Base-by-base conservation (phyloP, 2,888 invertebrate species). In the Entomobrya proxima region DNA sequence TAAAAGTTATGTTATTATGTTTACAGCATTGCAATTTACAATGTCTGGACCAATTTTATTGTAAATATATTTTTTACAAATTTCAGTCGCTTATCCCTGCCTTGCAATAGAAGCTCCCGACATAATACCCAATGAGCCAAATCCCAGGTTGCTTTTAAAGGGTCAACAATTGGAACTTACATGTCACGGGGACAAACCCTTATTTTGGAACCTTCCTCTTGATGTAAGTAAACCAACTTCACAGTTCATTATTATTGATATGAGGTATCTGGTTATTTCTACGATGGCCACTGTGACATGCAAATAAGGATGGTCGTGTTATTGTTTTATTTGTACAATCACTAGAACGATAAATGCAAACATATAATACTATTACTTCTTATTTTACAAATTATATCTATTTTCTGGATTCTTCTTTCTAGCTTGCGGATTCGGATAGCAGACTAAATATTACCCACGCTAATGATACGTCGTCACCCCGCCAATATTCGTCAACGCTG, bases 171-270 rank as follows among this genome's bases (percentile, higher is more conserved):
- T 87, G 6, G 1, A 24, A 1, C 18, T 87, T 4, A 80, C 35
- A 3, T 87, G 86, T 52, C 75, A 58, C 11, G 86, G 86, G 15
- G 86, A 87, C 27, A 69, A 30, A n/a, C 84, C 80, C n/a, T 18
- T 87, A 4, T n/a, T n/a, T 1, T 87, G 86, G 86, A 80, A 30
- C 9, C 18, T 27, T 52, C 40, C 55, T 32, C 21, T 18, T 13
- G 44, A 64, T 18, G 78, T 40, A 37, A 64, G 37, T 24, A 21
- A n/a, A 35, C 40, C 24, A 72, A n/a, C 61, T 21, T 2, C n/a
- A 58, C 32, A 47, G n/a, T n/a, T 21, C 44, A 75, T 35, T 18
- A 69, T 69, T 55, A 11, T n/a, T 35, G 7, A 35, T 15, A 40
- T n/a, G 27, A 35, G 52, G 55, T 21, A 55, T 18, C 18, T 44